Base-by-base conservation (phyloP, 2,113 vertebrate species). In the Chionomys nivalis region DNA sequence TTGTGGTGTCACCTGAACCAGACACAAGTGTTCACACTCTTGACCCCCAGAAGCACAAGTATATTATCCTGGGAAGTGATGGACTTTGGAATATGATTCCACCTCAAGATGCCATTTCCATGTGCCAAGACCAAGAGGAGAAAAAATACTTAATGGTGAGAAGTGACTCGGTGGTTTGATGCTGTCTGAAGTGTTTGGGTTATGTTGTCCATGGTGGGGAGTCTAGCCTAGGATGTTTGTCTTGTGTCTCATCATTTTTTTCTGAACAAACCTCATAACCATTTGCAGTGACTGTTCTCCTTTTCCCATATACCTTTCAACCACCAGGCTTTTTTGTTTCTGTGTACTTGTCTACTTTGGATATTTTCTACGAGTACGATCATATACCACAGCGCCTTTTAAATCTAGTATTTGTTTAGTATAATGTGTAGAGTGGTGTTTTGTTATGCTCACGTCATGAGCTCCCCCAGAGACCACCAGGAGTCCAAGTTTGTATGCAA, bases 61-160 rank as follows among this genome's bases (percentile, higher is more conserved):
- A 99, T 93, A 99, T 99, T 95, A 99, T 99, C 96, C 98, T 99
- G n/a, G 99, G 99, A 92, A 99, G 99, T 1, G 99, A 99, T 11
- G 99, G 99, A 0, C 98, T 99, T 52, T 99, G 99, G 99, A 99
- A 99, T 97, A 99, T 99, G 99, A 99, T 99, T 98, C 99, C 99
- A 0, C 99, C 99, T 17, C 99, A 99, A 72, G 99, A 99, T 66
- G 99, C 99, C 10, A 99, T 99, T 82, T 99, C 99, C 75, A 99
- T 99, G 99, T 99, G 99, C 97, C 99, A 99, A 97, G 99, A 99
- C 96, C 99, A 99, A 13, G 99, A 99, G 97, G 99, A 99, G 96
- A 99, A 99, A 75, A 98, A 98, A 9, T 98, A 96, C 95, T 94
- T 98, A 77, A 98, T 96, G 98, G 98, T 99, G 93, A 98, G 98